Base-by-base conservation (phyloP, 2,888 invertebrate species). In the Sarcophaga carnaria region DNA sequence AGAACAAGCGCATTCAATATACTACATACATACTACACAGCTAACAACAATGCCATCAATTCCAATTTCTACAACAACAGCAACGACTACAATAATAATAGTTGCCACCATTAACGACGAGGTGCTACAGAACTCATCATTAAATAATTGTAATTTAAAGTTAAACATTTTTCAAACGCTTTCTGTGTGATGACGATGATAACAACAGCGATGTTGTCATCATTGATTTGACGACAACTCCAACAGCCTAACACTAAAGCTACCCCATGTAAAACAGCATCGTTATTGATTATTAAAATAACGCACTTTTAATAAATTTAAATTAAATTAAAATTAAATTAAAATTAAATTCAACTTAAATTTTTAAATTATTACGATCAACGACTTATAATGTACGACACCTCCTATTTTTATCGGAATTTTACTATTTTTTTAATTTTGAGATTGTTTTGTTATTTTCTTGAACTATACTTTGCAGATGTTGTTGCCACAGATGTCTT, bases 141-240 rank as follows among this genome's bases (percentile, higher is more conserved):
- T 87, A 84, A 87, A 87, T 87, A 87, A 87, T 87, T 87, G 87
- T 87, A 87, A 87, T 87, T 87, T 87, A 84, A 87, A 82, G 75
- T 76, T 76, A 45, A 87, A 82, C 71, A 84, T 79, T 82, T 79
- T 71, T 67, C 67, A 71, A 84, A 84, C 87, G 79, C 79, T 81
- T 67, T 79, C 25, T 78, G 71, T 63, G 25, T 60, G 70, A 67
- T 17, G 54, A 77, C 59, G 64, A 62, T 77, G 64, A 62, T 77
- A 75, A 47, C 76, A 70, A 79, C 76, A 62, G 59, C 79, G 74
- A 70, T 78, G 71, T 62, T 67, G 74, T 54, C 60, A 77, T 45
- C 60, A 77, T 17, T 64, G 76, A 74, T 54, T 54, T 78, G 76
- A 66, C 64, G 74, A 66, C 72, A 80, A 83, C 45, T 62, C 63